Conservation (phyloP, 1,140 invertebrate species). For the Orius insidiosus region DNA sequence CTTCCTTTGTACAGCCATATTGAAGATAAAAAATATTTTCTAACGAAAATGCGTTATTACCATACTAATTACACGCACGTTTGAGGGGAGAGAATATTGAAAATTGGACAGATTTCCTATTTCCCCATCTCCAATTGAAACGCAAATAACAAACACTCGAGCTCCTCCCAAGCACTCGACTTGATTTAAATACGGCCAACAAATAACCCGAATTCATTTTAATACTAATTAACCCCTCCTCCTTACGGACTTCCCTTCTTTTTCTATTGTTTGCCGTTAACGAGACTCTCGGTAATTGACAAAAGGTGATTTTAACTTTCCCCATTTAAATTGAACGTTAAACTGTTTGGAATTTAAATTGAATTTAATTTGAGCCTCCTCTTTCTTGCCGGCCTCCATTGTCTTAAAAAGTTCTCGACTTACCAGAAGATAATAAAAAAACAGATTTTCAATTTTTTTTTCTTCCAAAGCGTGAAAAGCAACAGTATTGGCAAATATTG, state of each 20-base stretch:
- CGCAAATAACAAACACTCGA: slow-evolving; percentile 13
- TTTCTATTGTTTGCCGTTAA: slow-evolving; percentile 2
- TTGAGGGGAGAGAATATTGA: background rate
- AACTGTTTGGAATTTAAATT: slow-evolving; percentile 4
- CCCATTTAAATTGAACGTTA: slow-evolving; percentile 5
- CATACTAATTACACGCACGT: slow-evolving; percentile 8
- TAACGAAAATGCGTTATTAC: slow-evolving; percentile 2
- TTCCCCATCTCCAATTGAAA: slow-evolving; percentile 10
- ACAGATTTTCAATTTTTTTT: too few species aligned
- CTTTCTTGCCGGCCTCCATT: too few species aligned
- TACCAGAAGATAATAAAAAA: too few species aligned
- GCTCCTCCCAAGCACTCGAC: slow-evolving; percentile 1
- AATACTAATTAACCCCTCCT: slow-evolving; percentile 12
- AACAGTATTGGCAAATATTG: too few species aligned
- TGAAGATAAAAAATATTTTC: background rate
- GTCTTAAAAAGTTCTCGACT: too few species aligned
- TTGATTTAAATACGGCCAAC: slow-evolving; percentile 14
- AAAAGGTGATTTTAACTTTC: slow-evolving; percentile 13
- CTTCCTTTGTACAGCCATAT: background rate
- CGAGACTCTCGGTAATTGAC: slow-evolving; percentile 11
- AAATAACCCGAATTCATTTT: slow-evolving; percentile 14
- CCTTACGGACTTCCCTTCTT: background rate
- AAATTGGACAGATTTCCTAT: background rate
- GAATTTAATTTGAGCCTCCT: slow-evolving; percentile 2
- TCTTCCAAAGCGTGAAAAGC: too few species aligned